Evolutionary conservation across 1,140 invertebrate species (phyloP).

Genomic region (Solenopsis fugax): DNA sequence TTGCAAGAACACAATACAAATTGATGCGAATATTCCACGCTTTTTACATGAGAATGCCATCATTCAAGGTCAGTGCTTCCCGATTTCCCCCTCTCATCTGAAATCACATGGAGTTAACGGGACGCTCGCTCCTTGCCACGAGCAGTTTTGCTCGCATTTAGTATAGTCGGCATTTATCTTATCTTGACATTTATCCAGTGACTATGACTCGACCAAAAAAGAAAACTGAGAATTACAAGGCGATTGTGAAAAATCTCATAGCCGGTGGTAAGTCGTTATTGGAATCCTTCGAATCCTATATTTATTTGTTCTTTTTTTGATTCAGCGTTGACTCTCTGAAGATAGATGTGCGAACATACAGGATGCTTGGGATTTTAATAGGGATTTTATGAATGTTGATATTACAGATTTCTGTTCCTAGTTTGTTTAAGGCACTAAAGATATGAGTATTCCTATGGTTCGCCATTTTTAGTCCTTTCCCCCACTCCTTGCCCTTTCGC

Average conservation of each 20-base stretch:
- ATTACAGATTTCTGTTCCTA: too few species aligned
- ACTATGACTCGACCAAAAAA: constrained; percentile 5
- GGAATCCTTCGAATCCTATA: neutral
- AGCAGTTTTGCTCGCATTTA: neutral
- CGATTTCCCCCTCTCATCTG: neutral
- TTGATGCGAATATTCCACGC: neutral
- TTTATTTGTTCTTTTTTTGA: too few species aligned
- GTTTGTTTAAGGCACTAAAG: too few species aligned
- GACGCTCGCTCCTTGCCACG: neutral
- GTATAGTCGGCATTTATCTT: neutral
- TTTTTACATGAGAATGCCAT: neutral
- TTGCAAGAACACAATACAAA: neutral
- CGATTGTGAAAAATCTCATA: neutral
- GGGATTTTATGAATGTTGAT: neutral
- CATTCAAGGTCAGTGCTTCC: constrained; percentile 9
- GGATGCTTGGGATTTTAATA: neutral
- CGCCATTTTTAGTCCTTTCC: too few species aligned
- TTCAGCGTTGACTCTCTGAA: neutral
- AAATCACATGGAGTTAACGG: neutral
- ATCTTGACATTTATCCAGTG: neutral
- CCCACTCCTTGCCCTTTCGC: too few species aligned
- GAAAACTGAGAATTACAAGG: neutral
- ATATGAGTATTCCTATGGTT: too few species aligned
- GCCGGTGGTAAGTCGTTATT: constrained; percentile 29
- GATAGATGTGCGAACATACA: neutral